Percentiles rank a stretch among this genome's conserved stretches.
These are phyloP conservation scores for Nothobranchius kuhntae DNA, from an alignment of 2,113 vertebrate genomes.

Conservation along the genomic window DNA sequence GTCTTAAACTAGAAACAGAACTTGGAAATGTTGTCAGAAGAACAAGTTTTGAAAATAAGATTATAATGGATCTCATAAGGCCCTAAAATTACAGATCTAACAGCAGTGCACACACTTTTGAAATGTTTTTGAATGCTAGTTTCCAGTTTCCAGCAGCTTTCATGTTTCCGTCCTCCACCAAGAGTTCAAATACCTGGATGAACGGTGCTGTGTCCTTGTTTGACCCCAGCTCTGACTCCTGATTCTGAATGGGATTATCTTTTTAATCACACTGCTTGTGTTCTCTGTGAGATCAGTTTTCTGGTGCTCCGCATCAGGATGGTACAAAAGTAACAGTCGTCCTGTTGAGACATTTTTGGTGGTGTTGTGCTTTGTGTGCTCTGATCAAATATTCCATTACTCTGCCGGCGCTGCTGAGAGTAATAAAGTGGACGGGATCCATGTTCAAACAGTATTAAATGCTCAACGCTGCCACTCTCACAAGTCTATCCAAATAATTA, in stretches of 20 bases:
- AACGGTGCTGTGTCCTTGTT: not conserved
- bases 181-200: not conserved
- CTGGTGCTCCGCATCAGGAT: not conserved
- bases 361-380: constrained; percentile 29
- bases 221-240: constrained; percentile 3
- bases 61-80: no score
- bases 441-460: constrained; percentile 62
- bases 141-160: no score
- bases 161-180: no score
- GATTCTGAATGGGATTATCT: not conserved
- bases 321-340: constrained; percentile 14
- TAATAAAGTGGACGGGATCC: constrained; percentile 67
- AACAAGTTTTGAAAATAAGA: no score
- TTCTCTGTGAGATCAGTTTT: constrained; percentile 7
- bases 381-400: constrained; percentile 72
- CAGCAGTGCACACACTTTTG: no score
- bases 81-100: no score
- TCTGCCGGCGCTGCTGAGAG: constrained; percentile 39
- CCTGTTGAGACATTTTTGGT: constrained; percentile 41
- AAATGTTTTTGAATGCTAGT: no score
- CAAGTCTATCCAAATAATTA: constrained; percentile 61
- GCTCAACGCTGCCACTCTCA: constrained; percentile 50
- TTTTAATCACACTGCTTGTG: not conserved
- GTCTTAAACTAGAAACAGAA: no score
- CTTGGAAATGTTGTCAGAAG: no score